phyloP scores from a whole-genome alignment of 2,797 vertebrate genomes.

The Lepus townsendii region DNA sequence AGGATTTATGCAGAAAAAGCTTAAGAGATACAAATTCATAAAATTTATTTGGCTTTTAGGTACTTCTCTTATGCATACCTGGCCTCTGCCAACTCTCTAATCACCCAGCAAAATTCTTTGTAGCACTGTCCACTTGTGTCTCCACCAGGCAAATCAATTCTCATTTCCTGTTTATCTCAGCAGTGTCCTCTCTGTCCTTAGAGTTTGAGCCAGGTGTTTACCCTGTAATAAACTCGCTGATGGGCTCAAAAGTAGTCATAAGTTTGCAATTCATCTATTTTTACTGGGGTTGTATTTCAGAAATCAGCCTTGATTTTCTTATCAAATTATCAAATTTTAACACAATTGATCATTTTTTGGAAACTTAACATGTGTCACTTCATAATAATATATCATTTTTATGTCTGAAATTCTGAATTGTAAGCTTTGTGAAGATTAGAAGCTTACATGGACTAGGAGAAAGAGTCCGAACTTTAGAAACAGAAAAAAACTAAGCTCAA shows the following conservation, averaged over 20 bases:
- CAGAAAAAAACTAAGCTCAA: not conserved
- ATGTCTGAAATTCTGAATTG: not conserved
- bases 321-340: not conserved
- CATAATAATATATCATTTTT: not conserved
- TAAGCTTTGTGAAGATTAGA: conserved; percentile 12
- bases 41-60: not conserved
- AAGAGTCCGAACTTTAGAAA: not conserved
- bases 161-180: not conserved
- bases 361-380: not conserved
- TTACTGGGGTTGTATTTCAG: not conserved
- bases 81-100: not conserved
- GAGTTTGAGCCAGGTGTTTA: not conserved
- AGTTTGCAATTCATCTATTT: not conserved
- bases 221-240: not conserved
- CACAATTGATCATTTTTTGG: not conserved
- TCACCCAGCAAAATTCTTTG: not conserved
- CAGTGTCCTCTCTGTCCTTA: not conserved
- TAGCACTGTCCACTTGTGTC: not conserved
- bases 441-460: not conserved
- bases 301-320: not conserved
- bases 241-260: not conserved
- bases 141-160: not conserved
- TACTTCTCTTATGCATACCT: not conserved
- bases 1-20: not conserved
- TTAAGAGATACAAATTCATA: not conserved